phyloP scores from a whole-genome alignment of 2,797 vertebrate species.

The Podarcis siculus region DNA sequence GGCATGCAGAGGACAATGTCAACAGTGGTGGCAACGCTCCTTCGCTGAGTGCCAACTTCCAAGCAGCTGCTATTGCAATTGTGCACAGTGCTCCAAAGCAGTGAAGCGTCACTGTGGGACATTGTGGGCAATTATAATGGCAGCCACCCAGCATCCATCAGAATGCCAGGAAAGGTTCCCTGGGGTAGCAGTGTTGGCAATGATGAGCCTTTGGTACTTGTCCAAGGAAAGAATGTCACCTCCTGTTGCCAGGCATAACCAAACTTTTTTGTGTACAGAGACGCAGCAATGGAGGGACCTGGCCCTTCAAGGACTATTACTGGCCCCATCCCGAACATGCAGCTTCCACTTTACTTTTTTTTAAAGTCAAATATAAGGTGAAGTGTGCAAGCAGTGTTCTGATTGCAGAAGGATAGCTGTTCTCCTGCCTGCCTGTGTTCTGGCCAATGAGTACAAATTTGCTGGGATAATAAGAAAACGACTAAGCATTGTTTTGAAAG shows the following conservation, averaged over 20 bases:
- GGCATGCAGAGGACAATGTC: too few relatives aligned
- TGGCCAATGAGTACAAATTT: neutral
- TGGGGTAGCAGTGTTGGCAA: neutral
- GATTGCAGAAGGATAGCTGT: neutral
- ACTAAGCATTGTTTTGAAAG: neutral
- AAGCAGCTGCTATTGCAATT: too few relatives aligned
- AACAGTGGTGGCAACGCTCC: too few relatives aligned
- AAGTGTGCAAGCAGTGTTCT: neutral
- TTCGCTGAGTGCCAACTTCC: neutral
- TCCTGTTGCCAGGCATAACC: neutral
- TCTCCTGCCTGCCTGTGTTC: neutral
- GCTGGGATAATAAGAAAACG: neutral
- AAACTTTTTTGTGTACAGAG: neutral
- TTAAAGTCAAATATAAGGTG: neutral
- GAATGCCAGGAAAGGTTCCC: neutral
- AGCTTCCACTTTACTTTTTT: neutral
- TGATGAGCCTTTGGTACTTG: neutral
- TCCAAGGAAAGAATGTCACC: neutral
- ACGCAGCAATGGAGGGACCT: neutral
- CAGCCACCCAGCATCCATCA: neutral
- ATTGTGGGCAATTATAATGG: neutral
- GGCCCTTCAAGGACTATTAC: neutral
- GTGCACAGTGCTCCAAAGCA: neutral
- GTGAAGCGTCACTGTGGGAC: neutral
- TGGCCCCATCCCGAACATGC: neutral